These are phyloP conservation scores for Octopus sinensis DNA, from an alignment of 1,140 invertebrate genomes.

Conservation along the genomic window DNA sequence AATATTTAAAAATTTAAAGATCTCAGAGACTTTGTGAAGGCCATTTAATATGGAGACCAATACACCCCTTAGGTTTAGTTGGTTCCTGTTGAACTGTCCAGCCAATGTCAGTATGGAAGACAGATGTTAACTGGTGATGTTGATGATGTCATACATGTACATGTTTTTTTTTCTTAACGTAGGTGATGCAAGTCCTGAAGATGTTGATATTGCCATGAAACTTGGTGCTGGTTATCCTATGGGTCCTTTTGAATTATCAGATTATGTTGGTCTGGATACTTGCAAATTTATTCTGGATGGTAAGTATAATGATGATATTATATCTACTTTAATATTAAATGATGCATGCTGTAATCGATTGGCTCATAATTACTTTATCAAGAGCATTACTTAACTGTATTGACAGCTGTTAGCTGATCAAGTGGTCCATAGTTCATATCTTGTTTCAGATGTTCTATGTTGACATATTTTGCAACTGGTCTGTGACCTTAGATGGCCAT, in stretches of 20 bases:
- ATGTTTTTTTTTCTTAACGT: neutral
- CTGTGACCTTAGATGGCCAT: neutral
- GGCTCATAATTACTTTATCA: neutral
- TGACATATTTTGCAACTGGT: neutral
- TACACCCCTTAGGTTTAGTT: too few species aligned
- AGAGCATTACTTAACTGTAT: neutral
- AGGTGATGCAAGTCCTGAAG: slow-evolving; percentile 70
- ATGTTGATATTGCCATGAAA: slow-evolving; percentile 85
- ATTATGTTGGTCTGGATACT: slow-evolving; percentile 76
- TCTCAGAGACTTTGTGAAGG: too few species aligned
- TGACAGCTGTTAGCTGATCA: neutral
- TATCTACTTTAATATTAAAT: neutral
- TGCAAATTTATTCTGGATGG: slow-evolving; percentile 62
- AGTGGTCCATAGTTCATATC: neutral
- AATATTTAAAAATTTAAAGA: too few species aligned
- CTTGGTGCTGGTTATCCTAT: slow-evolving; percentile 80
- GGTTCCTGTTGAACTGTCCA: too few species aligned
- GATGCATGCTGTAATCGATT: neutral
- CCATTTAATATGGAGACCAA: too few species aligned
- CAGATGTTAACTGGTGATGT: too few species aligned
- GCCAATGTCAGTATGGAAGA: too few species aligned
- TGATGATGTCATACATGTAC: too few species aligned
- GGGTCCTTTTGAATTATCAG: slow-evolving; percentile 78
- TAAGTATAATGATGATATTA: slow-evolving; percentile 29
- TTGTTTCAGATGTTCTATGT: neutral